Percentiles rank a stretch among this genome's conserved stretches.
Conservation (phyloP, 2,797 vertebrate species). For the Pangasius macronema region DNA sequence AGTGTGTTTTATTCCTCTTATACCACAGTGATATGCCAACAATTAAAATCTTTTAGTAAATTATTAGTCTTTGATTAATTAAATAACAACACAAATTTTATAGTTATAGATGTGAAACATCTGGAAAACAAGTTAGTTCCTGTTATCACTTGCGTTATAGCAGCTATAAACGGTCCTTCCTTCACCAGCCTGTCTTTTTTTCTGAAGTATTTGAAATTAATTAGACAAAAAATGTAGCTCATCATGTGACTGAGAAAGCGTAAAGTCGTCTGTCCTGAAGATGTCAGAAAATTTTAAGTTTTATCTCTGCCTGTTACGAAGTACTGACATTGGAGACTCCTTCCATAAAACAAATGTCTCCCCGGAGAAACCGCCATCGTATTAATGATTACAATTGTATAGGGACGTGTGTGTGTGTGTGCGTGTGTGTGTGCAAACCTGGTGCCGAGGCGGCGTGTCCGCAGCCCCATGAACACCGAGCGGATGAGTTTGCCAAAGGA, state of each 20-base stretch:
- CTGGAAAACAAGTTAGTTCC: neutral
- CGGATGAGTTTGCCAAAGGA: constrained; percentile 98
- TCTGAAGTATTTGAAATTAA: neutral
- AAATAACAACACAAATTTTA: neutral
- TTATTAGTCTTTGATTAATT: neutral
- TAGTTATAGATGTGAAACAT: neutral
- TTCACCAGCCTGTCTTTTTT: neutral
- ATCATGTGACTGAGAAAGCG: neutral
- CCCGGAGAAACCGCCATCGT: neutral
- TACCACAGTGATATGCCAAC: neutral
- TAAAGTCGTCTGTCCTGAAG: neutral
- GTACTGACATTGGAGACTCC: neutral
- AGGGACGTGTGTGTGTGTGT: neutral
- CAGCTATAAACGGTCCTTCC: neutral
- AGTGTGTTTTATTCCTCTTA: neutral
- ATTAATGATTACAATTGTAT: too few relatives aligned
- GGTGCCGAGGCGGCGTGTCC: constrained; percentile 92
- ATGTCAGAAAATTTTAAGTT: neutral
- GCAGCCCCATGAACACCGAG: constrained; percentile 95
- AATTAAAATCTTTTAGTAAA: too few relatives aligned
- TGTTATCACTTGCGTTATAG: neutral
- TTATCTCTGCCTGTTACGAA: neutral
- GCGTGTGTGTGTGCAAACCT: constrained; percentile 73
- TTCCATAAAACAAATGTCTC: neutral
- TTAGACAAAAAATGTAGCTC: neutral